Conservation (phyloP, 2,888 invertebrate species). For the Rhagophthalmus giganteus region DNA sequence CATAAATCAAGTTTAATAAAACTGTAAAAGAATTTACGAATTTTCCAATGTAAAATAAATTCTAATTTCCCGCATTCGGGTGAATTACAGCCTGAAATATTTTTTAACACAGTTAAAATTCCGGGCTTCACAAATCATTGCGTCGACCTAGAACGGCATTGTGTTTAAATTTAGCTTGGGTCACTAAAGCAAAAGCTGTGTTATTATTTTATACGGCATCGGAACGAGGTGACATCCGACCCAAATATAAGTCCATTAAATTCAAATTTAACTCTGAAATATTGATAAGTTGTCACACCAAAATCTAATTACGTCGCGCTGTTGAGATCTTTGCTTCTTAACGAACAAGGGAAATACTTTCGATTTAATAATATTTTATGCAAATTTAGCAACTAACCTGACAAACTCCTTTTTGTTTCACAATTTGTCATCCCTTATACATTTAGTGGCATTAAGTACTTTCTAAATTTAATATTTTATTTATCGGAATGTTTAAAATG, state of each 20-base stretch:
- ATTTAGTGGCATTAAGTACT: no score
- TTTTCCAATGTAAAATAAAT: conserved; percentile 44
- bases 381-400: no score
- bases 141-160: conserved; percentile 22
- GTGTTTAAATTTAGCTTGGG: conserved; percentile 28
- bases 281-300: conserved; percentile 16
- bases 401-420: no score
- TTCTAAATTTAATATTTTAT: no score
- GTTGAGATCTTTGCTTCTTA: neutral
- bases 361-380: no score
- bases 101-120: conserved; percentile 43
- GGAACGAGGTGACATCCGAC: conserved; percentile 20
- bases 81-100: conserved; percentile 46
- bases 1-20: conserved; percentile 44
- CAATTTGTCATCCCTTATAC: no score
- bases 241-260: conserved; percentile 29
- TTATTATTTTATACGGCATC: conserved; percentile 27
- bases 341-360: no score
- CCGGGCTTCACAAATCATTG: conserved; percentile 35
- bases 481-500: no score
- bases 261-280: conserved; percentile 23
- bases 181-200: conserved; percentile 28
- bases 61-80: conserved; percentile 45
- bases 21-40: conserved; percentile 37
- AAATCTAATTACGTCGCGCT: conserved; percentile 7